Conservation (phyloP, 2,888 invertebrate species). For the Drosophila quasianomalipes region DNA sequence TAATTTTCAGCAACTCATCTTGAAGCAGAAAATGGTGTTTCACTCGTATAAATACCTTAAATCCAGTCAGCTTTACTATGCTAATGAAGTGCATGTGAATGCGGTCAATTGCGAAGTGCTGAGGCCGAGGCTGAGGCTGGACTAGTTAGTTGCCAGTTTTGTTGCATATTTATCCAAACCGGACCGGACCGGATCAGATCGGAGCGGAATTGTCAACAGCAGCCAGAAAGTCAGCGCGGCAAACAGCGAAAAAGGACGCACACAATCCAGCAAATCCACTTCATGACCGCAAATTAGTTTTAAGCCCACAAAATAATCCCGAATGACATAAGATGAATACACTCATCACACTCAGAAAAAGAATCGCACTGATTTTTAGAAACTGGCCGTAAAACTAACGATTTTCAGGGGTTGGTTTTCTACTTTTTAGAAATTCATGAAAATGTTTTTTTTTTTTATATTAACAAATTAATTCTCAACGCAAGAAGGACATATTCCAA, state of each 20-base stretch:
- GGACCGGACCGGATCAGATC: constrained; percentile 8
- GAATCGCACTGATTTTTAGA: background rate
- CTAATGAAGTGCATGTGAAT: constrained; percentile 58
- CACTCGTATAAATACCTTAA: constrained; percentile 33
- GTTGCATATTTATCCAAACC: constrained; percentile 63
- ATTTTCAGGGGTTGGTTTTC: too few species aligned
- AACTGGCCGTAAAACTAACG: background rate
- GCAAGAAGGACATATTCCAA: background rate
- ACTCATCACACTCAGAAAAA: constrained; percentile 12
- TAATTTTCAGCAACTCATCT: constrained; percentile 15
- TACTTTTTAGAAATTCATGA: background rate
- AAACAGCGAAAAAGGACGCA: constrained; percentile 46
- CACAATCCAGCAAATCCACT: constrained; percentile 66
- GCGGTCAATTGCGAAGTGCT: constrained; percentile 50
- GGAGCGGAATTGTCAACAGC: constrained; percentile 58
- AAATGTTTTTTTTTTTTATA: background rate
- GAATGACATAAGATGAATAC: constrained; percentile 75
- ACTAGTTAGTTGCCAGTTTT: constrained; percentile 45
- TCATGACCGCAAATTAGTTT: constrained; percentile 81
- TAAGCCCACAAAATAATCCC: constrained; percentile 82
- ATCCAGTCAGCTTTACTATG: constrained; percentile 45
- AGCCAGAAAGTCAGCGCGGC: constrained; percentile 23
- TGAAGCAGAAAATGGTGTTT: constrained; percentile 14
- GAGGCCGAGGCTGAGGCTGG: constrained; percentile 19
- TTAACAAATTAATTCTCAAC: background rate